Base-by-base conservation (phyloP, 2,888 invertebrate genomes). In the Actias luna region DNA sequence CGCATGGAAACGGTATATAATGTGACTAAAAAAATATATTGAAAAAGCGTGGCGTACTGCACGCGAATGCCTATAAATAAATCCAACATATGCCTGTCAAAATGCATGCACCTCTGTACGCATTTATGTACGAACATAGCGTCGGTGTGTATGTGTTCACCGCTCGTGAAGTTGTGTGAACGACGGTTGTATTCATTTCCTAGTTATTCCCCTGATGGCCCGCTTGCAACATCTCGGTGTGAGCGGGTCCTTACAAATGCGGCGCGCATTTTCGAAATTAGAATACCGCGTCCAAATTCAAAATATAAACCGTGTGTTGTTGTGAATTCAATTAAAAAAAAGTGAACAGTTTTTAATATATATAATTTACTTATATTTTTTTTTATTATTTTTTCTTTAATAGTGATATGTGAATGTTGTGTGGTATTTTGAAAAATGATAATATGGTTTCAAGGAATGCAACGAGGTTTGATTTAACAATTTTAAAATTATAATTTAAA, bases 151-250 rank as follows among this genome's bases (percentile, higher is more conserved):
- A 73, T 66, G 69, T 65, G 65, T 62, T 64, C 64, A 65, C 67
- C 61, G 58, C 63, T 65, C 65, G 71, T 72, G 74, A 70, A 74
- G 70, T 73, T 73, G 91, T 87, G 85, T 86, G 84, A 76, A 69
- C 66, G 72, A 64, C 73, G 84, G 78, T 84, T 80, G 82, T 80
- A 76, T 83, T 87, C 88, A 86, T 88, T 92, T 92, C 92, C 92
- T 92, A 92, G 90, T 92, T 85, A 89, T 78, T 87, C 86, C 88
- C 85, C 76, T 81, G 88, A 84, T 86, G 87, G 90, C 89, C 88
- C 89, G 90, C 89, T 87, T 87, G 88, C 88, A 87, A 86, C 89
- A 88, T 82, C 82, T 78, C 84, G 82, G 83, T 90, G 90, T 91
- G 83, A 85, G 88, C 89, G 88, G 87, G 89, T 85, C 91, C 87